These are phyloP conservation scores for Leucophenga montana DNA, from an alignment of 2,888 invertebrate genomes.

Conservation along the genomic window DNA sequence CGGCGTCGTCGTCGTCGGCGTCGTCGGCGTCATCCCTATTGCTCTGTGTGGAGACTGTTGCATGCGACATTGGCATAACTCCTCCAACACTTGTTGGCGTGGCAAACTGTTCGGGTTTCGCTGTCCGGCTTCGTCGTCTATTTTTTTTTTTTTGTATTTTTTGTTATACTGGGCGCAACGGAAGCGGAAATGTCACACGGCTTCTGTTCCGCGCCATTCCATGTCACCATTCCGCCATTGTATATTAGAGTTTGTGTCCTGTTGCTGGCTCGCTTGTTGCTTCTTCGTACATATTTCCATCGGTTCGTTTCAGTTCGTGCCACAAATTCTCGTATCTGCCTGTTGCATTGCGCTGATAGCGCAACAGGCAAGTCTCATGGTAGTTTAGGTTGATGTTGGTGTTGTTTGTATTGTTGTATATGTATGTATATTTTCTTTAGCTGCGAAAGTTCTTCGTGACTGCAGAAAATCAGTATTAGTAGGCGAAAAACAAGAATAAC, in stretches of 20 bases:
- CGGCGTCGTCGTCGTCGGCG: background rate
- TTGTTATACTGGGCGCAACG: constrained; percentile 25
- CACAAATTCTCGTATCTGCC: background rate
- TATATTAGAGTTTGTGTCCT: background rate
- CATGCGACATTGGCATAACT: constrained; percentile 34
- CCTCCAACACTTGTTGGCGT: too few relatives aligned
- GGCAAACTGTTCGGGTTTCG: too few relatives aligned
- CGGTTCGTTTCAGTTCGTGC: background rate
- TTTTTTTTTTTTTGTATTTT: background rate
- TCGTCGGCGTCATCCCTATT: background rate
- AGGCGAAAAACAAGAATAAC: too few relatives aligned
- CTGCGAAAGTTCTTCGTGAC: too few relatives aligned
- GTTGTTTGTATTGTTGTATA: constrained; percentile 40
- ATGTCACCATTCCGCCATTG: background rate
- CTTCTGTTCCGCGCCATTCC: background rate
- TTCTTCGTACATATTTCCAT: background rate
- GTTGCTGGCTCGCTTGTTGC: background rate
- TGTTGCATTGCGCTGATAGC: constrained; percentile 10
- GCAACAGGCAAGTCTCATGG: constrained; percentile 15
- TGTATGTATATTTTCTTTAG: too few relatives aligned
- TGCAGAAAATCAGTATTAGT: too few relatives aligned
- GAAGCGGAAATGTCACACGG: constrained; percentile 44
- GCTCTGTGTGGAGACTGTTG: constrained; percentile 27
- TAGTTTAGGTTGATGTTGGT: constrained; percentile 21
- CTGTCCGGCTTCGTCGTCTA: background rate